These are phyloP conservation scores for Iselma pallidipennis DNA, from an alignment of 2,888 invertebrate species.

Conservation along the genomic window DNA sequence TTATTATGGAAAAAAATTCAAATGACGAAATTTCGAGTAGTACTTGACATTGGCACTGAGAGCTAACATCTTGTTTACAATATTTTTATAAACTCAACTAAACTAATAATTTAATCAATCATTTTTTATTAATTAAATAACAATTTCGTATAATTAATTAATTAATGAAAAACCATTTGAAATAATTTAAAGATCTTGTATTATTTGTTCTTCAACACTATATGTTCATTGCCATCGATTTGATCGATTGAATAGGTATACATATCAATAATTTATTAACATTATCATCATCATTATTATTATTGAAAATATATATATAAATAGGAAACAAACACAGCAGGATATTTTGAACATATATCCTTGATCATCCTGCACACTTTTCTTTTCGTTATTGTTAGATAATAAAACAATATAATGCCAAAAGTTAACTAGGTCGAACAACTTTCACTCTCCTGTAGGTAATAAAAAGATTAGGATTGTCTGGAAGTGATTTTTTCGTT, in stretches of 20 bases:
- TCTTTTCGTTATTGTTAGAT: background rate
- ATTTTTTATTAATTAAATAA: no score
- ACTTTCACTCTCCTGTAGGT: conserved; percentile 3
- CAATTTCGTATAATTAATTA: background rate
- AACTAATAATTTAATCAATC: no score
- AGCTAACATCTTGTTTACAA: no score
- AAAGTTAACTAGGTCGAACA: conserved; percentile 7
- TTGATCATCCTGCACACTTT: background rate
- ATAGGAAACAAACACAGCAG: background rate
- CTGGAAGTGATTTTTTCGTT: background rate
- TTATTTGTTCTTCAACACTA: background rate
- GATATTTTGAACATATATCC: background rate
- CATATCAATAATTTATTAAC: no score
- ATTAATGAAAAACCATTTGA: background rate
- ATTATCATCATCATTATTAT: no score
- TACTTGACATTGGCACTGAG: no score
- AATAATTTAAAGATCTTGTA: background rate
- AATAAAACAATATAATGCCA: background rate
- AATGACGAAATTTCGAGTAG: no score
- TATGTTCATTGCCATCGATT: background rate
- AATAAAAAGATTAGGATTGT: background rate
- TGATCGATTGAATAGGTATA: background rate
- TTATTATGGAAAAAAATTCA: no score
- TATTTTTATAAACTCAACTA: no score
- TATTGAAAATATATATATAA: no score